These are phyloP conservation scores for Amphipyra tragopoginis DNA, from an alignment of 2,888 invertebrate species.

Conservation along the genomic window DNA sequence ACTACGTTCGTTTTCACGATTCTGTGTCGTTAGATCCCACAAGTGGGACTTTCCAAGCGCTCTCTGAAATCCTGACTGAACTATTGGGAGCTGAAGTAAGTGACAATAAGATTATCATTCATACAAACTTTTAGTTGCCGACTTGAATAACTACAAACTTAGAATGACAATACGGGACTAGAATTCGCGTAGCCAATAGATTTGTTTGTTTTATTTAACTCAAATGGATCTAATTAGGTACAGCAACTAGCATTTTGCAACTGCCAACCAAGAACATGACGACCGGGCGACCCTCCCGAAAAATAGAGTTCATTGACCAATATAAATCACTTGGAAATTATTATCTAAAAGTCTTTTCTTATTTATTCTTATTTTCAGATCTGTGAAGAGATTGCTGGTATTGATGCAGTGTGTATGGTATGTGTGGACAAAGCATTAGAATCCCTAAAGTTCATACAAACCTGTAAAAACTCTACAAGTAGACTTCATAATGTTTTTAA, in stretches of 20 bases:
- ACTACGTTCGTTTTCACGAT: constrained; percentile 77
- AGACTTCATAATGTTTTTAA: constrained; percentile 71
- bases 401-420: constrained; percentile 77
- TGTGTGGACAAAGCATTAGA: constrained; percentile 73
- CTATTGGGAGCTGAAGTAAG: constrained; percentile 72
- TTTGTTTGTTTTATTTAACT: neutral
- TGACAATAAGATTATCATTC: neutral
- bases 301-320: neutral
- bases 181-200: neutral
- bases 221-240: too few relatives aligned
- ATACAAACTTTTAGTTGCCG: too few relatives aligned
- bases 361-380: constrained; percentile 68
- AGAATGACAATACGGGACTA: too few relatives aligned
- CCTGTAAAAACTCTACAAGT: constrained; percentile 67
- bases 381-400: constrained; percentile 72
- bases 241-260: too few relatives aligned
- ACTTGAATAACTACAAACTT: too few relatives aligned
- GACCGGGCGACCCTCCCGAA: too few relatives aligned
- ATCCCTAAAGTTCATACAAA: constrained; percentile 69
- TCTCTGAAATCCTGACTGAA: constrained; percentile 67
- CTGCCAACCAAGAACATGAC: too few relatives aligned
- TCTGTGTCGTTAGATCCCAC: constrained; percentile 64
- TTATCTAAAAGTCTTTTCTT: too few relatives aligned
- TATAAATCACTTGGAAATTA: neutral
- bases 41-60: constrained; percentile 54